Percentiles rank a stretch among this genome's conserved stretches.
These are phyloP conservation scores for Aphaenogaster floridana DNA, from an alignment of 1,140 invertebrate genomes.

Conservation along the genomic window DNA sequence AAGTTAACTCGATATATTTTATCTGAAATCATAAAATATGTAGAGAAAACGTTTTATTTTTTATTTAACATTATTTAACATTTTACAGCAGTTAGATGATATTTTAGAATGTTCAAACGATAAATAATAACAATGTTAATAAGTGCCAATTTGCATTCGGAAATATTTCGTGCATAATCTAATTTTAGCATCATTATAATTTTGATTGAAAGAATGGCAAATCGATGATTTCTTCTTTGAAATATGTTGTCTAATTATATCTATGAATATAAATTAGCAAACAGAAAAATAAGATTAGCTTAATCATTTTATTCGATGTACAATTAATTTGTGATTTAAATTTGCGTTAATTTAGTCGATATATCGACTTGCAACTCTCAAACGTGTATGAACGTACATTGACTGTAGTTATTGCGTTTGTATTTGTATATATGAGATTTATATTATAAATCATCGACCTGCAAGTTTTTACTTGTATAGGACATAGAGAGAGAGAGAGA, in stretches of 20 bases:
- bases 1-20: not conserved
- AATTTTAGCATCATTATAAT: not conserved
- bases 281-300: not conserved
- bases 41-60: not conserved
- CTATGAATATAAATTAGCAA: not conserved
- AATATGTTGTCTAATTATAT: not conserved
- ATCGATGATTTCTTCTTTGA: not conserved
- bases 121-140: not conserved
- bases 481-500: too few relatives aligned
- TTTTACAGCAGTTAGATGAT: not conserved
- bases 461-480: not conserved
- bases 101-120: not conserved
- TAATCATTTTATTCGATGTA: not conserved
- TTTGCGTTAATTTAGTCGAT: conserved; percentile 15
- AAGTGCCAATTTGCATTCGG: not conserved
- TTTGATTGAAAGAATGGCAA: not conserved
- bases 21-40: not conserved
- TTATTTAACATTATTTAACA: too few relatives aligned
- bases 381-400: not conserved
- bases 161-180: not conserved
- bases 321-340: not conserved
- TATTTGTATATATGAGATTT: not conserved
- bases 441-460: not conserved
- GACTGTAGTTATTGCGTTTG: not conserved
- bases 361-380: not conserved